Percentiles rank a stretch among this genome's conserved stretches.
Evolutionary conservation across 1,140 invertebrate species (phyloP).

Genomic region (Eriosoma lanigerum): DNA sequence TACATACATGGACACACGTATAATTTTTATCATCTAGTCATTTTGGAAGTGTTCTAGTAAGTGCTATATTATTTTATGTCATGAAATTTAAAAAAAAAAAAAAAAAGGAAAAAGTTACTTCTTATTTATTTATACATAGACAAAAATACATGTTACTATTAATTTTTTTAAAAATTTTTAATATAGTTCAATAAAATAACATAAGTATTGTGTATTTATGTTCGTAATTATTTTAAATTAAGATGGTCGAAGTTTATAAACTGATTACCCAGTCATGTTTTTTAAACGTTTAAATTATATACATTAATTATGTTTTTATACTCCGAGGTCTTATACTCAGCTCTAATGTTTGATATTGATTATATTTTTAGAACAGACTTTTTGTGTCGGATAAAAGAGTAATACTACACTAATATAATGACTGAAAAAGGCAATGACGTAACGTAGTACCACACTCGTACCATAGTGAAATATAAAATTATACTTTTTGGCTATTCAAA

Average conservation of each 20-base stretch:
- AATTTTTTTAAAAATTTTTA: too few species aligned
- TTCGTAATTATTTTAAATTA: background rate
- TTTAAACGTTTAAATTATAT: background rate
- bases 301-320: background rate
- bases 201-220: too few species aligned
- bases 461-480: background rate
- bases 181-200: too few species aligned
- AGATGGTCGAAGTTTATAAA: background rate
- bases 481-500: too few species aligned
- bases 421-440: background rate
- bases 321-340: conserved; percentile 21
- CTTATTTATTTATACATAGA: too few species aligned
- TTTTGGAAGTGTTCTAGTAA: background rate
- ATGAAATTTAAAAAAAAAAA: too few species aligned
- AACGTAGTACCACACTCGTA: background rate
- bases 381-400: background rate
- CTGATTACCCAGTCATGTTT: background rate
- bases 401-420: background rate
- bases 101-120: too few species aligned
- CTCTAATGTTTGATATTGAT: conserved; percentile 21
- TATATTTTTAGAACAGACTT: conserved; percentile 21
- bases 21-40: background rate
- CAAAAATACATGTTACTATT: too few species aligned
- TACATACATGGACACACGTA: background rate
- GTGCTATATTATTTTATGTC: too few species aligned